Evolutionary conservation across 2,797 vertebrate genomes (phyloP).

Genomic region (Nannoperca obscura): DNA sequence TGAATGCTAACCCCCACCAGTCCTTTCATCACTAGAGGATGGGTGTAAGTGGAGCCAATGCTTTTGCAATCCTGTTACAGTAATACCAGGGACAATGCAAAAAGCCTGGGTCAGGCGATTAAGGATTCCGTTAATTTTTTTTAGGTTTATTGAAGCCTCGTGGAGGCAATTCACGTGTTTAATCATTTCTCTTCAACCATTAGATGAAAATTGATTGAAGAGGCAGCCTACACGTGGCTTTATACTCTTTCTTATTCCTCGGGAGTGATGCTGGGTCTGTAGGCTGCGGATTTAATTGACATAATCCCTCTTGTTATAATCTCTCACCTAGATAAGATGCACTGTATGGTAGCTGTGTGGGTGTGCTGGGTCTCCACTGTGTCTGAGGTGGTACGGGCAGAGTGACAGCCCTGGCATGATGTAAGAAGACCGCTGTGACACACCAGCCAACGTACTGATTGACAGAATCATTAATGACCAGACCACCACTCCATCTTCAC

Average conservation of each 20-base stretch:
- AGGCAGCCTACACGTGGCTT: conserved; percentile 42
- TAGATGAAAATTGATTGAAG: conserved; percentile 66
- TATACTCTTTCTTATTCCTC: conserved; percentile 36
- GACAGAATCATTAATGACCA: conserved; percentile 78
- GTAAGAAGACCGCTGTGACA: conserved; percentile 52
- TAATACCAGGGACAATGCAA: conserved; percentile 71
- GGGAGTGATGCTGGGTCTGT: conserved; percentile 34
- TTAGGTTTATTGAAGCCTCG: conserved; percentile 62
- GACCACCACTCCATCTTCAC: conserved; percentile 46
- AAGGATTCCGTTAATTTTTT: conserved; percentile 72
- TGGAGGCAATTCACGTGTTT: conserved; percentile 48
- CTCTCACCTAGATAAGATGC: conserved; percentile 50
- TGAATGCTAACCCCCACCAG: conserved; percentile 73
- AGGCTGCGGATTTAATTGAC: conserved; percentile 53
- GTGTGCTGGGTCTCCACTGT: conserved; percentile 29
- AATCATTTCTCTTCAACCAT: conserved; percentile 64
- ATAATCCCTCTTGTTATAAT: conserved; percentile 56
- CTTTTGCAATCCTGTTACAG: conserved; percentile 75
- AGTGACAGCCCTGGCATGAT: conserved; percentile 59
- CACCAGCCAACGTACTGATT: conserved; percentile 60
- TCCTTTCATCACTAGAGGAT: conserved; percentile 59
- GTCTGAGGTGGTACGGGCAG: conserved; percentile 29
- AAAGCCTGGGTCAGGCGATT: conserved; percentile 68
- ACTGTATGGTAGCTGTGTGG: conserved; percentile 19
- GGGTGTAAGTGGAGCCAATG: conserved; percentile 63